Conservation (phyloP, 2,888 invertebrate genomes). For the Polymixis flavicincta region DNA sequence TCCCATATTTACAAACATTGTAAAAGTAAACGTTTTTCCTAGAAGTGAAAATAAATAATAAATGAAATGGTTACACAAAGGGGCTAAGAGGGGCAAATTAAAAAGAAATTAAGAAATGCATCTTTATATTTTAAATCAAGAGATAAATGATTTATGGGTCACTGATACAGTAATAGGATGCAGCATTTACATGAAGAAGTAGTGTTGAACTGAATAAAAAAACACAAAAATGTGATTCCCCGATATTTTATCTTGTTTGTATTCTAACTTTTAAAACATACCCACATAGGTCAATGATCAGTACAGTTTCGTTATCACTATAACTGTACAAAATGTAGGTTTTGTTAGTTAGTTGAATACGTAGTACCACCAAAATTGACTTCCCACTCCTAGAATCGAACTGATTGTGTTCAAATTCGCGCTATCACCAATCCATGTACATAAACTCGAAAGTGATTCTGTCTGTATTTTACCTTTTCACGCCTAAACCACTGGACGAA, state of each 20-base stretch:
- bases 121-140: background rate
- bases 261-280: constrained; percentile 1
- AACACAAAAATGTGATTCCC: constrained; percentile 35
- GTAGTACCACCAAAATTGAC: background rate
- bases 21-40: background rate
- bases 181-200: no score
- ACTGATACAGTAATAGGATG: no score
- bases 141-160: background rate
- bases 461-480: no score
- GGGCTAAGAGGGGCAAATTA: background rate
- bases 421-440: background rate
- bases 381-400: background rate
- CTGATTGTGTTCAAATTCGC: background rate
- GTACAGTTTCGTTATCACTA: constrained; percentile 7
- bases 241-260: constrained; percentile 10
- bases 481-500: no score
- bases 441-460: no score
- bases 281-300: constrained; percentile 14
- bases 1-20: background rate
- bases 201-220: constrained; percentile 3
- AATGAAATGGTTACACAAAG: background rate
- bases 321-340: background rate
- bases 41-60: background rate
- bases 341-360: background rate
- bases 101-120: background rate